These are phyloP conservation scores for Aldabrachelys gigantea DNA, from an alignment of 2,113 vertebrate species.

Conservation along the genomic window DNA sequence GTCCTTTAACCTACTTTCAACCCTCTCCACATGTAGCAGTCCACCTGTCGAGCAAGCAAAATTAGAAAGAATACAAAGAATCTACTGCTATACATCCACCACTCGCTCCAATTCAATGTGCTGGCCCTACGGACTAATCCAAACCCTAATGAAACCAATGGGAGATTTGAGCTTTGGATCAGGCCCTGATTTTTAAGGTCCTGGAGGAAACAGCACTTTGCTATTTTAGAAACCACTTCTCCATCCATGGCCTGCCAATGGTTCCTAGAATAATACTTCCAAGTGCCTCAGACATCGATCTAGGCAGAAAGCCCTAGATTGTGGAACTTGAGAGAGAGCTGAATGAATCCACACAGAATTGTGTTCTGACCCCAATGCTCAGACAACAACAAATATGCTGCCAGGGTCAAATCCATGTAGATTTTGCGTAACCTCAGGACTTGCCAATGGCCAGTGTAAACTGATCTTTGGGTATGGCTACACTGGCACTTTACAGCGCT, in stretches of 20 bases:
- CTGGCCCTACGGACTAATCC: background rate
- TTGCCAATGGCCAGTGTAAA: background rate
- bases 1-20: too few relatives aligned
- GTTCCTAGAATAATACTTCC: background rate
- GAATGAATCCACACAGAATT: background rate
- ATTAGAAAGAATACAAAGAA: accelerated
- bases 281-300: background rate
- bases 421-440: accelerated
- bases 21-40: accelerated
- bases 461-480: background rate
- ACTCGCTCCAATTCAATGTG: accelerated
- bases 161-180: accelerated
- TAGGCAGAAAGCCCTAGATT: background rate
- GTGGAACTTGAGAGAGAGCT: accelerated
- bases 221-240: background rate
- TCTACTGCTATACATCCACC: accelerated
- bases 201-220: accelerated
- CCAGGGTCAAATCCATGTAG: background rate
- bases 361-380: background rate
- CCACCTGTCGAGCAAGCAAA: background rate
- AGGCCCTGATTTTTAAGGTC: accelerated
- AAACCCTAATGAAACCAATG: background rate
- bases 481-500: too few relatives aligned
- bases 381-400: background rate
- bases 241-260: background rate